Percentiles rank a stretch among this genome's conserved stretches.
Evolutionary conservation across 1,140 invertebrate genomes (phyloP).

Genomic region (Mesaphorura yosii): DNA sequence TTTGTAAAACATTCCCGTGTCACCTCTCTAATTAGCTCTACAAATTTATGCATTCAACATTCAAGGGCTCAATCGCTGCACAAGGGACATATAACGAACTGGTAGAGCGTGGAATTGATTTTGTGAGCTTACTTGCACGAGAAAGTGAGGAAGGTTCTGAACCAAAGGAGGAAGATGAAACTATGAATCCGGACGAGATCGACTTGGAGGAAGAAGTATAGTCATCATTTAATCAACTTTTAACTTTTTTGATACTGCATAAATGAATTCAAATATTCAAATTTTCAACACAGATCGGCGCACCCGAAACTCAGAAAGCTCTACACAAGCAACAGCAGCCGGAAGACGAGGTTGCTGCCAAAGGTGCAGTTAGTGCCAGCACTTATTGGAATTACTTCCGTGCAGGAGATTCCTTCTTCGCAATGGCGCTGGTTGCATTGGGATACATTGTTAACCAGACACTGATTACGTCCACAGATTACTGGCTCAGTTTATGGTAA

Average conservation of each 20-base stretch:
- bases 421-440: slow-evolving; percentile 37
- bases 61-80: slow-evolving; percentile 1
- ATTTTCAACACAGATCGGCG: neutral
- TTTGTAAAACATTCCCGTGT: too few species aligned
- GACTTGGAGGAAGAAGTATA: too few species aligned
- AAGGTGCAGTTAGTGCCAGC: slow-evolving; percentile 34
- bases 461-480: slow-evolving; percentile 43
- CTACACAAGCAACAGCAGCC: neutral
- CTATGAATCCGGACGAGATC: too few species aligned
- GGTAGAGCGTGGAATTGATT: neutral
- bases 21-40: slow-evolving; percentile 41
- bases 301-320: neutral
- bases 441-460: slow-evolving; percentile 40
- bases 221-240: too few species aligned
- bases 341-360: neutral
- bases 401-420: slow-evolving; percentile 41
- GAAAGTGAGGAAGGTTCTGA: neutral
- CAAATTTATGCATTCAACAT: too few species aligned
- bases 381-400: slow-evolving; percentile 45
- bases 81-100: neutral
- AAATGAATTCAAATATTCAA: neutral
- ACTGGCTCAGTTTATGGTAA: slow-evolving; percentile 50
- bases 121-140: slow-evolving; percentile 31
- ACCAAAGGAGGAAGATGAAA: too few species aligned
- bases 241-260: too few species aligned